Base-by-base conservation (phyloP, 2,113 vertebrate genomes). In the Ginglymostoma cirratum region DNA sequence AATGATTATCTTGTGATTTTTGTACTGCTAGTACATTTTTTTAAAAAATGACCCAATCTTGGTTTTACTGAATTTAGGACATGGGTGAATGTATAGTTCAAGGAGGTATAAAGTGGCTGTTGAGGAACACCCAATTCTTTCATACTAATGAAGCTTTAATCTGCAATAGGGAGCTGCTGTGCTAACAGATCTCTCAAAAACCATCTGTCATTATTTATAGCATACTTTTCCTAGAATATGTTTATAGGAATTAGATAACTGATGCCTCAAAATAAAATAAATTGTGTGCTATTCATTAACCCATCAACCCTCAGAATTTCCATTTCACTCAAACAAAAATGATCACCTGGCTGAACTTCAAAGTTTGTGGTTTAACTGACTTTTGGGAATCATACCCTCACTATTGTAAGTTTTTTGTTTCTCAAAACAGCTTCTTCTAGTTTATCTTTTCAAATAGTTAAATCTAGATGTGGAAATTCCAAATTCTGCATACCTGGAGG, bases 181-280 rank as follows among this genome's bases (percentile, higher is more conserved):
- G 72, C 67, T 23, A 38, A 96, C 97, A 97, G 97, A 97, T 96
- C 97, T 97, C 98, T 97, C 96, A 97, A 97, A 97, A 97, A 97
- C 97, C 98, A 98, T 98, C 98, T 98, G 98, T 97, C 97, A 97
- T 97, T 98, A 98, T 98, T 98, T 98, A 98, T 98, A 98, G 97
- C 96, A 96, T 96, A 97, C 95, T 95, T 97, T 98, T 98, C 98
- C 98, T 97, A 98, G 98, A 98, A 98, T 97, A 96, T 97, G 97
- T 97, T 97, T 98, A 96, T 97, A 97, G 97, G 97, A 97, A 96
- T 97, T 97, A 97, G 98, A 97, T 97, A 96, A 97, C 96, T 97
- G 97, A 97, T 97, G 97, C 97, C 96, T 98, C 97, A 97, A 98
- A 98, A 98, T 98, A 97, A 98, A 98, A 98, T 98, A 66, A 34